Evolutionary conservation across 2,797 vertebrate genomes (phyloP).

Genomic region (Lepilemur ruficaudatus): DNA sequence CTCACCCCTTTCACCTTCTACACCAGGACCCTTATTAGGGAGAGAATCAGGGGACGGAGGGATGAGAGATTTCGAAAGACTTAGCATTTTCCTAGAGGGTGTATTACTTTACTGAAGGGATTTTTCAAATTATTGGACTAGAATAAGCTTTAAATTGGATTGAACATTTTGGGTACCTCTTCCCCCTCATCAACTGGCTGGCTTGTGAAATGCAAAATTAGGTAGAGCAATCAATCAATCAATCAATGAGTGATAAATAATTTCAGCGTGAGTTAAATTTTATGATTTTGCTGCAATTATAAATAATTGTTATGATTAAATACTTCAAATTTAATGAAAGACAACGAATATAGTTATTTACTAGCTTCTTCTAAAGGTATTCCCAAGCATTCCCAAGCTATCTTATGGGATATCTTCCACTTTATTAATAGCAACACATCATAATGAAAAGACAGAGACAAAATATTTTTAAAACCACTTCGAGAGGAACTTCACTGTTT

Average conservation of each 20-base stretch:
- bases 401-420: neutral
- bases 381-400: neutral
- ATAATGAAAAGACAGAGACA: neutral
- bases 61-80: neutral
- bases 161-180: neutral
- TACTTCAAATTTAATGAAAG: constrained; percentile 15
- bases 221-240: neutral
- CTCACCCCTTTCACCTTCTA: neutral
- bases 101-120: neutral
- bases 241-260: neutral
- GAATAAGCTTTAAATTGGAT: neutral
- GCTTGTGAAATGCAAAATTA: constrained; percentile 24
- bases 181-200: neutral
- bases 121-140: neutral
- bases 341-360: neutral
- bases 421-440: neutral
- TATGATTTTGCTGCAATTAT: constrained; percentile 6
- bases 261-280: constrained; percentile 14
- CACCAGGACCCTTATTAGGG: neutral
- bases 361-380: neutral
- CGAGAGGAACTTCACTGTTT: neutral
- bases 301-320: constrained; percentile 4
- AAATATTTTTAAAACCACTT: neutral
- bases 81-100: neutral
- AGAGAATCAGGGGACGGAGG: neutral